Base-by-base conservation (phyloP, 1,140 invertebrate species). In the Zophobas morio region DNA sequence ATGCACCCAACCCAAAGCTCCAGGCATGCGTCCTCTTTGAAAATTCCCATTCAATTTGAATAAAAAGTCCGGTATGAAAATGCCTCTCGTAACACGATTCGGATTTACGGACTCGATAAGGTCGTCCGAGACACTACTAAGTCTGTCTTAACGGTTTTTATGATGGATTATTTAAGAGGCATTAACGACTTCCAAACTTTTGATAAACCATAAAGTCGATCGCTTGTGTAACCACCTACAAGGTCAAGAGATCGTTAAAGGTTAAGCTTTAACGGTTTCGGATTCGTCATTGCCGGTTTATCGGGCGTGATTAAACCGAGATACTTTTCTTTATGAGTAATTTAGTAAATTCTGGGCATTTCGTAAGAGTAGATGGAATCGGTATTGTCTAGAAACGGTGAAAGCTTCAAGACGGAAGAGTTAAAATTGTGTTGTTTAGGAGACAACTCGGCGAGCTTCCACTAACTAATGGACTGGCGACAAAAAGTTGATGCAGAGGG, bases 31-130 rank as follows among this genome's bases (percentile, higher is more conserved):
- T 51, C 60, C 42, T 42, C 60, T 42, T 66, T 66, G 8, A 40
- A 66, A 40, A 66, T 66, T 66, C 39, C 60, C 40, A 66, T 42
- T 66, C 60, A 66, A 66, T 66, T 66, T 66, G 60, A 66, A 66
- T 66, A 66, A 66, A 42, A 42, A 66, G 60, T 42, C 40, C 42
- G 40, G 37, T 66, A 42, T 66, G 60, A 66, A 66, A 66, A 66
- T 46, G 60, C 42, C 37, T 39, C 60, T 47, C 37, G 60, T 42
- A 66, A 66, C 60, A 35, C 57, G 33, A 60, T 51, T 51, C n/a
- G 49, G 20, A 51, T 51, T 51, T 51, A 51, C 2, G 49, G 36
- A 37, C 0, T 20, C 8, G 60, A 66, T 42, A 66, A 66, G 33
- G 39, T 20, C 42, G 20, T 66, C 8, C n/a, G 8, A 1, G 42